A percentile compares a stretch with the other conserved stretches of the same genome.
Conservation (phyloP, 2,113 vertebrate species). For the Mixornis gularis region DNA sequence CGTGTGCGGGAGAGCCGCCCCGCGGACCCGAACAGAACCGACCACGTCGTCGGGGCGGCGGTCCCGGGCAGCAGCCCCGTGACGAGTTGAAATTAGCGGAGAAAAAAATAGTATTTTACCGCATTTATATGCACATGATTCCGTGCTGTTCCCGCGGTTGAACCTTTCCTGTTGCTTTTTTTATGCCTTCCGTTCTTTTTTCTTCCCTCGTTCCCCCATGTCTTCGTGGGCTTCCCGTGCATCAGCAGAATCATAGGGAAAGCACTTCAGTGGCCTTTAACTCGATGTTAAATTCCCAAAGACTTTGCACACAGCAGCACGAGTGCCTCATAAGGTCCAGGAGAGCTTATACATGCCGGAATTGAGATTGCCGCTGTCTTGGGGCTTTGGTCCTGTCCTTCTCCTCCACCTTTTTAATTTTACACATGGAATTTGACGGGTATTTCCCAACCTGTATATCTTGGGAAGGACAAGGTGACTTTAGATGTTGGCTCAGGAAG, state of each 20-base stretch:
- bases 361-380: background rate
- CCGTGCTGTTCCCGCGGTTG: background rate
- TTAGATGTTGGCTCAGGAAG: background rate
- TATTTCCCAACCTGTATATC: background rate
- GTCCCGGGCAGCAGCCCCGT: background rate
- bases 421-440: background rate
- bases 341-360: background rate
- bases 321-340: background rate
- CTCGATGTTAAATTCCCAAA: background rate
- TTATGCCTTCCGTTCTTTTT: background rate
- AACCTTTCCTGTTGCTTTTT: background rate
- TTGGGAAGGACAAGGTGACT: background rate
- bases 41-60: background rate
- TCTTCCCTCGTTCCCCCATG: background rate
- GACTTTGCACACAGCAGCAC: background rate
- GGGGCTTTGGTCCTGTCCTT: background rate
- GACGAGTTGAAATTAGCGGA: background rate
- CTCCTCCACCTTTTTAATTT: background rate
- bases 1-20: background rate
- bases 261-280: background rate
- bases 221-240: background rate
- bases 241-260: background rate
- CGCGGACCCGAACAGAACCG: too few relatives aligned
- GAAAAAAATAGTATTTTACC: background rate
- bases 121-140: background rate